Conservation (phyloP, 2,888 invertebrate species). For the Helleia helle region DNA sequence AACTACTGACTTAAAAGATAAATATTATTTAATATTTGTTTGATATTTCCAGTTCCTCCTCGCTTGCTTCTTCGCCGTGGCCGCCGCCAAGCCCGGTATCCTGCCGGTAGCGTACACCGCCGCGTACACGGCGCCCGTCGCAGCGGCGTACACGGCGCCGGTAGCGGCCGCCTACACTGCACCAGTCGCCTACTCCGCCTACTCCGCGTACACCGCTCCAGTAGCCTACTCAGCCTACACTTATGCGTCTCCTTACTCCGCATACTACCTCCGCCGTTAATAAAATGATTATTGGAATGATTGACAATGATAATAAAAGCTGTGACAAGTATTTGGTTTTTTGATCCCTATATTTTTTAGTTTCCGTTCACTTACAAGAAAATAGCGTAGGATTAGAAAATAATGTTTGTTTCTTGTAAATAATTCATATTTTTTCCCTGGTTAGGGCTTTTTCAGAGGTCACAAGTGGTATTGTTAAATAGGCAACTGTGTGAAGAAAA, state of each 20-base stretch:
- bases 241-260: slow-evolving; percentile 33
- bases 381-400: no score
- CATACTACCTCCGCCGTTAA: slow-evolving; percentile 29
- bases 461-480: no score
- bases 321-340: neutral
- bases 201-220: slow-evolving; percentile 35
- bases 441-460: no score
- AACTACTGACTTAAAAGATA: neutral
- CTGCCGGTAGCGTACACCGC: slow-evolving; percentile 27
- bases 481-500: no score
- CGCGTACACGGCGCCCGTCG: slow-evolving; percentile 36
- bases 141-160: slow-evolving; percentile 36
- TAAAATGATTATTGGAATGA: neutral
- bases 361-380: neutral
- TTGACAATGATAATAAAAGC: neutral
- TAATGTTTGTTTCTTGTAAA: no score
- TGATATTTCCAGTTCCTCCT: slow-evolving; percentile 48
- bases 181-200: slow-evolving; percentile 34
- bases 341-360: no score
- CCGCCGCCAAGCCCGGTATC: slow-evolving; percentile 48
- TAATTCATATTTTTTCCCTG: no score
- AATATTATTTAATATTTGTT: neutral
- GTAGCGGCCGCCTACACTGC: slow-evolving; percentile 36
- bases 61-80: slow-evolving; percentile 60
- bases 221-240: slow-evolving; percentile 36